Percentiles rank a stretch among this genome's conserved stretches.
Conservation (phyloP, 1,140 invertebrate species). For the Mycetomoellerius zeteki region DNA sequence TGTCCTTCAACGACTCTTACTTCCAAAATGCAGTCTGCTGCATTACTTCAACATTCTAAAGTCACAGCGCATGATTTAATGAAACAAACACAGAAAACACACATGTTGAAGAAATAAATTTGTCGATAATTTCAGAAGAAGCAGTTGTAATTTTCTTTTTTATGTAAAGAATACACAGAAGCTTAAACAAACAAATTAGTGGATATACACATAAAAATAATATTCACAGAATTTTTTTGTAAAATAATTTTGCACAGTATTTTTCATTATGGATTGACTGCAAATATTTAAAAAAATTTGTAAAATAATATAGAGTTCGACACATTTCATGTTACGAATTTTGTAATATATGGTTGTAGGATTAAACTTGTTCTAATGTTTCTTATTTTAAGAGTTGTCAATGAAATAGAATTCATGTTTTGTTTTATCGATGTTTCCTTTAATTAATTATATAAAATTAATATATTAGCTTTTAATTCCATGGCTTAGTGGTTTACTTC, state of each 20-base stretch:
- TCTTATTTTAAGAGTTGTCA: not conserved
- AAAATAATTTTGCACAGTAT: not conserved
- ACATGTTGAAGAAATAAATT: not conserved
- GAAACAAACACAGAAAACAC: not conserved
- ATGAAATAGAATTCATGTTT: not conserved
- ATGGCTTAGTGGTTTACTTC: not conserved
- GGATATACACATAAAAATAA: not conserved
- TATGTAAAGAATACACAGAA: not conserved
- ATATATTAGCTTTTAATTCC: slow-evolving; percentile 29
- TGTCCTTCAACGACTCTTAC: slow-evolving; percentile 10
- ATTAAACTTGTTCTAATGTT: not conserved
- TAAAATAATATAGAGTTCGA: not conserved
- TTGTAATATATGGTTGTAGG: not conserved
- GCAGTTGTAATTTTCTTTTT: not conserved
- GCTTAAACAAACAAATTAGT: not conserved
- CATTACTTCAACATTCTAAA: not conserved
- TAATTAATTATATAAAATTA: not conserved
- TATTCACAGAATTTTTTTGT: not conserved
- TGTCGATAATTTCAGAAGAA: not conserved
- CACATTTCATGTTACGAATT: not conserved
- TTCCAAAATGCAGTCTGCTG: slow-evolving; percentile 1
- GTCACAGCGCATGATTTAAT: not conserved
- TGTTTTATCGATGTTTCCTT: not conserved
- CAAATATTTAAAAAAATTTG: not conserved
- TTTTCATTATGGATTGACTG: not conserved